Percentiles rank a stretch among this genome's conserved stretches.
These are phyloP conservation scores for Achatina immaculata DNA, from an alignment of 1,140 invertebrate species.

Conservation along the genomic window DNA sequence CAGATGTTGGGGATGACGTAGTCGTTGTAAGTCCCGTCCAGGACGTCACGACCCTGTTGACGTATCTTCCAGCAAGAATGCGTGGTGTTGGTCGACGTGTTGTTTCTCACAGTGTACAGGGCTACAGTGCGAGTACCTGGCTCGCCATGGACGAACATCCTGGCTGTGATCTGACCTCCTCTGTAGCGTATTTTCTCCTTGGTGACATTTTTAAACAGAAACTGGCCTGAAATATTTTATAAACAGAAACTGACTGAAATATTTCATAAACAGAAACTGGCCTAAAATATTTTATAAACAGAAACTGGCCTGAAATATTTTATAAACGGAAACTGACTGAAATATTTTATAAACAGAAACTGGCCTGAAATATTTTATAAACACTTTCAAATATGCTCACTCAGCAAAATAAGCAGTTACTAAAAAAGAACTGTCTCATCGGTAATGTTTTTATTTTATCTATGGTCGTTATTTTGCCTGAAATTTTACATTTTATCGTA, in stretches of 20 bases:
- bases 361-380: too few relatives aligned
- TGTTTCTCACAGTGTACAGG: not conserved
- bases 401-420: too few relatives aligned
- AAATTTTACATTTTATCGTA: too few relatives aligned
- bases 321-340: not conserved
- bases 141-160: not conserved
- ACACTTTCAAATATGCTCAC: too few relatives aligned
- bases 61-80: constrained; percentile 25
- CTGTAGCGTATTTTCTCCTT: constrained; percentile 26
- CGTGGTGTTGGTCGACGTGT: constrained; percentile 22
- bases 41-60: constrained; percentile 25
- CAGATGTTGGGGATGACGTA: constrained; percentile 28
- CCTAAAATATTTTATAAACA: constrained; percentile 36
- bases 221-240: constrained; percentile 32
- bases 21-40: constrained; percentile 30
- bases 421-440: too few relatives aligned
- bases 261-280: too few relatives aligned
- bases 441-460: too few relatives aligned
- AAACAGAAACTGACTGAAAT: not conserved
- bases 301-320: constrained; percentile 36
- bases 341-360: too few relatives aligned
- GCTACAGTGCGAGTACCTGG: not conserved
- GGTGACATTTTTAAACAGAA: constrained; percentile 34
- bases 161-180: constrained; percentile 15
- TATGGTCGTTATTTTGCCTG: too few relatives aligned